Base-by-base conservation (phyloP, 2,797 vertebrate genomes). In the Mormyrops attenuatus region DNA sequence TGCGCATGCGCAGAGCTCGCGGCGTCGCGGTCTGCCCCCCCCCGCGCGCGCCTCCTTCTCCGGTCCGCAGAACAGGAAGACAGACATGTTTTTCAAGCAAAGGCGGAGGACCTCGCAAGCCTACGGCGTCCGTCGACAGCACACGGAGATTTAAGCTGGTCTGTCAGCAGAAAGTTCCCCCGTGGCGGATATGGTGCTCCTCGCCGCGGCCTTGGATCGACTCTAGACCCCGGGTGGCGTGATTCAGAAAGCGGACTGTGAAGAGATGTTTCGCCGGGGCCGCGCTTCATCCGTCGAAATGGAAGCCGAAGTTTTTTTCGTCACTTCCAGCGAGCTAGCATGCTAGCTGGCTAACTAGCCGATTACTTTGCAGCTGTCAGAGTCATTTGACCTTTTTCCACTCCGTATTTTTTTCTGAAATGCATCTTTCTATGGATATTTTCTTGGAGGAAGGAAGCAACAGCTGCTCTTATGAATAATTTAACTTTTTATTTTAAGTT, bases 21-120 rank as follows among this genome's bases (percentile, higher is more conserved):
- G 96, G 95, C 26, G n/a, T 93, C 93, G 93, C 94, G 92, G 94
- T 94, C 13, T 0, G 0, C 30, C 26, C 20, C 38, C 80, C 50
- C 3, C 26, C 44, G 1, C 15, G 4, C 50, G 15, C 52, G 11
- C 34, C 95, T 94, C 93, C 92, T 93, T 91, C 94, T 95, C 93
- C 93, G 92, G 93, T 89, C 95, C 96, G 97, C 97, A 97, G 97
- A 97, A 97, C 97, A 97, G 97, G 97, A 98, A 98, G 97, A 97
- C 97, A 97, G 97, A 98, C 97, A 98, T 98, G 95, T 98, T 98
- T 96, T 95, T 92, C 94, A 92, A 93, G 92, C 94, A 93, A 85
- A 85, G 95, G 93, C 93, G 93, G 94, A 95, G 94, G 95, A 95
- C 95, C 94, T 95, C 93, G 92, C 94, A 94, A 94, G 94, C 90